These are phyloP conservation scores for Anthrax anthrax DNA, from an alignment of 2,888 invertebrate species.

Conservation along the genomic window DNA sequence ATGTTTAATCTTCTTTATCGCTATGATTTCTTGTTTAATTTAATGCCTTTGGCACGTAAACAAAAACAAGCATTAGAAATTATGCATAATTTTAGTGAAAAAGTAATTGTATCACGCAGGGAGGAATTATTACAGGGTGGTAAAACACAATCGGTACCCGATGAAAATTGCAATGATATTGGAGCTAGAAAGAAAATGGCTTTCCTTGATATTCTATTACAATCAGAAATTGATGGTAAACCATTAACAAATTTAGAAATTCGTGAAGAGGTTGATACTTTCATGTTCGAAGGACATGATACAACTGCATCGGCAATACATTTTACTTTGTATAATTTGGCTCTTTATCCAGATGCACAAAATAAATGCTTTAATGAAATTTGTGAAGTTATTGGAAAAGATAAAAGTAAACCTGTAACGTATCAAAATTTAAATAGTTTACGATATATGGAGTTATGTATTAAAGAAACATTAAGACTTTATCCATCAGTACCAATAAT, in stretches of 20 bases:
- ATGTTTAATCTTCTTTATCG: constrained; percentile 32
- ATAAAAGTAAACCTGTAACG: constrained; percentile 23
- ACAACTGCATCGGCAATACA: constrained; percentile 39
- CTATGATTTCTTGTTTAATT: constrained; percentile 30
- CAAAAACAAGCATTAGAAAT: constrained; percentile 36
- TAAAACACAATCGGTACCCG: not conserved
- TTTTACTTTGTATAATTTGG: constrained; percentile 38
- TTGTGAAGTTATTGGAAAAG: constrained; percentile 17
- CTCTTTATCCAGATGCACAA: constrained; percentile 36
- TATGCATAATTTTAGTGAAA: constrained; percentile 40
- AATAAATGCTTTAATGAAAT: constrained; percentile 36
- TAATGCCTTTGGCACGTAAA: constrained; percentile 42
- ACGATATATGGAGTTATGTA: constrained; percentile 28
- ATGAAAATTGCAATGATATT: not conserved
- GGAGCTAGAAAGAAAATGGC: constrained; percentile 55
- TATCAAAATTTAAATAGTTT: constrained; percentile 26
- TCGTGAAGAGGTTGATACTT: constrained; percentile 56
- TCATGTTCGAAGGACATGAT: constrained; percentile 52
- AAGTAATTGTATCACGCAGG: constrained; percentile 38
- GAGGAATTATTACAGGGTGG: constrained; percentile 23
- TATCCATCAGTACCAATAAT: constrained; percentile 31
- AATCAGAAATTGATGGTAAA: constrained; percentile 43
- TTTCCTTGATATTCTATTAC: constrained; percentile 50
- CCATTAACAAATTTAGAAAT: constrained; percentile 44
- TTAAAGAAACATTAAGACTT: constrained; percentile 31